phyloP scores from a whole-genome alignment of 1,140 invertebrate species.

The Sycophaga agraensis region DNA sequence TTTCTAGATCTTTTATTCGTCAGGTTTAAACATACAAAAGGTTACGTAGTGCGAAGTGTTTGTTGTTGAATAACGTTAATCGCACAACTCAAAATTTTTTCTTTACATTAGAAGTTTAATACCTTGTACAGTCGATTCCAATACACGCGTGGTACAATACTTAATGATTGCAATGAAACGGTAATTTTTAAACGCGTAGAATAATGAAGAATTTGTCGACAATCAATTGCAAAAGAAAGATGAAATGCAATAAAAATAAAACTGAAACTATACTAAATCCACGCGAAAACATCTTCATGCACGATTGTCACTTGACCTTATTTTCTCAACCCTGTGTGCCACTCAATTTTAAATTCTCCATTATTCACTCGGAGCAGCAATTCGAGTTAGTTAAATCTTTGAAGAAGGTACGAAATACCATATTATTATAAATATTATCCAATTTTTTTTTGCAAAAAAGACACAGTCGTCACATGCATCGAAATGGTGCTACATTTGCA shows the following conservation, averaged over 20 bases:
- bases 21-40: conserved; percentile 49
- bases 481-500: too few species aligned
- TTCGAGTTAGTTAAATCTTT: too few species aligned
- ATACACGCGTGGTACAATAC: conserved; percentile 1
- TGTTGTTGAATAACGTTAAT: conserved; percentile 44
- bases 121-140: conserved; percentile 28
- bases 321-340: too few species aligned
- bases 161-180: not conserved
- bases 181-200: not conserved
- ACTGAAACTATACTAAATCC: not conserved
- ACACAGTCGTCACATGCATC: too few species aligned
- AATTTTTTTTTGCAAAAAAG: too few species aligned
- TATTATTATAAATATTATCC: too few species aligned
- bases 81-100: conserved; percentile 36
- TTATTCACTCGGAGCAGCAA: too few species aligned
- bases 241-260: not conserved
- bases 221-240: conserved; percentile 8
- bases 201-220: not conserved
- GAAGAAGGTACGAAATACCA: too few species aligned
- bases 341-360: too few species aligned
- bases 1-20: conserved; percentile 51
- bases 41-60: conserved; percentile 45
- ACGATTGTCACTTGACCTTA: too few species aligned
- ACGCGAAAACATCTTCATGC: too few species aligned
- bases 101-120: conserved; percentile 30